Conservation (phyloP, 2,113 vertebrate genomes). For the Leucoraja erinaceus region DNA sequence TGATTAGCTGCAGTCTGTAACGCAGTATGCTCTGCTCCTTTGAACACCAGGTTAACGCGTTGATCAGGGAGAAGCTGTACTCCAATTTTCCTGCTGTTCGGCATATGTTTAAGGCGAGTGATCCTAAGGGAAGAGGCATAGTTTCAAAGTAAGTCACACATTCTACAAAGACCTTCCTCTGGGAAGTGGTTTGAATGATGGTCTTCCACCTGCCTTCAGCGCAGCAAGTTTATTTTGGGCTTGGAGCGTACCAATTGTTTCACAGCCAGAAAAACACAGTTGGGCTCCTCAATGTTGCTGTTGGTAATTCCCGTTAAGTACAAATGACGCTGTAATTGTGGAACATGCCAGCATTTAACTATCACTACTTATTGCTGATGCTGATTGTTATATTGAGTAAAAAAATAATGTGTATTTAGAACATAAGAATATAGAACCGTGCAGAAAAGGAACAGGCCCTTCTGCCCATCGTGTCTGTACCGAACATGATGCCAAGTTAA, state of each 20-base stretch:
- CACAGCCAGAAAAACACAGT: not conserved
- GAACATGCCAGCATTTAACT: not conserved
- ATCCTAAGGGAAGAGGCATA: constrained; percentile 42
- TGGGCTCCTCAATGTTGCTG: not conserved
- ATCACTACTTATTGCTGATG: not conserved
- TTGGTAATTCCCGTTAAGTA: not conserved
- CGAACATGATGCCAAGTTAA: too few relatives aligned
- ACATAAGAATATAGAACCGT: too few relatives aligned
- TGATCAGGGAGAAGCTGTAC: constrained; percentile 42
- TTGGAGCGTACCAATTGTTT: not conserved
- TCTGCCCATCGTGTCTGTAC: too few relatives aligned
- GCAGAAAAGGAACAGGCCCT: too few relatives aligned
- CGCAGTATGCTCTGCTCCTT: not conserved
- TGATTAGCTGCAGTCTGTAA: not conserved
- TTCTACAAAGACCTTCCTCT: not conserved
- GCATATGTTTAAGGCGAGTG: constrained; percentile 43
- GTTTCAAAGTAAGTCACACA: constrained; percentile 42
- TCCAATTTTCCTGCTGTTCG: constrained; percentile 38
- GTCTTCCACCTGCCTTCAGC: too few relatives aligned
- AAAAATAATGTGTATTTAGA: too few relatives aligned
- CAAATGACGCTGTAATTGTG: not conserved
- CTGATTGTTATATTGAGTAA: not conserved
- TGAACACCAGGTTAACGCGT: constrained; percentile 34
- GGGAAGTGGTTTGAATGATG: not conserved
- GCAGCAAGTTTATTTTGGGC: not conserved